A percentile compares a stretch with the other conserved stretches of the same genome.
phyloP scores from a whole-genome alignment of 2,888 invertebrate genomes.

The Drosophila nr. fundita region DNA sequence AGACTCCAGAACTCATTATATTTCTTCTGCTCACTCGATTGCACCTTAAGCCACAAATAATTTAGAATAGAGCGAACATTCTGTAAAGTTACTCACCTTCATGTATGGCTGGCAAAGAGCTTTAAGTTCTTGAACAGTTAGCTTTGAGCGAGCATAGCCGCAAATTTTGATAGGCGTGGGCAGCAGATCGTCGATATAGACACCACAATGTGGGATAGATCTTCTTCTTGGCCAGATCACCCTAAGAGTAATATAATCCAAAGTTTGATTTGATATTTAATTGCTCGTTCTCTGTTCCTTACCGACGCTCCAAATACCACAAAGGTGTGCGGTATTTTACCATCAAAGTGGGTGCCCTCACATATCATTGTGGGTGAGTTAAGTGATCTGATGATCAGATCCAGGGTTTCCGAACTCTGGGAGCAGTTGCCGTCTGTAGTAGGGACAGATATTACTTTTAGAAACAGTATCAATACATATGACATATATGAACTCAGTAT shows the following conservation, averaged over 20 bases:
- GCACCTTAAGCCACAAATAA: constrained; percentile 68
- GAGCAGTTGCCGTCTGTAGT: constrained; percentile 1
- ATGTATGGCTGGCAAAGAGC: constrained; percentile 92
- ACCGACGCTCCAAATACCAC: constrained; percentile 93
- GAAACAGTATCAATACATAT: background rate
- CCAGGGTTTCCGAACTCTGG: constrained; percentile 85
- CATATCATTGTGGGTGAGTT: constrained; percentile 88
- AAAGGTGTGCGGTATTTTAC: constrained; percentile 89
- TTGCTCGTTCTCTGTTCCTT: constrained; percentile 65
- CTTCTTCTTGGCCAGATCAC: constrained; percentile 99
- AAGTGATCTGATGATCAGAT: constrained; percentile 88
- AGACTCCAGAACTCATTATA: constrained; percentile 94
- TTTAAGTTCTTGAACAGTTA: constrained; percentile 91
- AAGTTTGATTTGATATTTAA: background rate
- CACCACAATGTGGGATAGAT: constrained; percentile 99
- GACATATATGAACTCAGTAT: too few relatives aligned
- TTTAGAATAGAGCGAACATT: background rate
- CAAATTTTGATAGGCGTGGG: constrained; percentile 94
- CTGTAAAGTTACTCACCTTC: constrained; percentile 87
- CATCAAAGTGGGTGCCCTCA: constrained; percentile 89
- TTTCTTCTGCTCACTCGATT: constrained; percentile 89
- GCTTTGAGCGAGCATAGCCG: constrained; percentile 96
- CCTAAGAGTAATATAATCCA: constrained; percentile 85
- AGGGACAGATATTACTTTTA: background rate
- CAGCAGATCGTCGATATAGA: constrained; percentile 95